Evolutionary conservation across 2,797 vertebrate genomes (phyloP), one percentile per base, ranked within the genome.

Genomic region (Triplophysa bombifrons): DNA sequence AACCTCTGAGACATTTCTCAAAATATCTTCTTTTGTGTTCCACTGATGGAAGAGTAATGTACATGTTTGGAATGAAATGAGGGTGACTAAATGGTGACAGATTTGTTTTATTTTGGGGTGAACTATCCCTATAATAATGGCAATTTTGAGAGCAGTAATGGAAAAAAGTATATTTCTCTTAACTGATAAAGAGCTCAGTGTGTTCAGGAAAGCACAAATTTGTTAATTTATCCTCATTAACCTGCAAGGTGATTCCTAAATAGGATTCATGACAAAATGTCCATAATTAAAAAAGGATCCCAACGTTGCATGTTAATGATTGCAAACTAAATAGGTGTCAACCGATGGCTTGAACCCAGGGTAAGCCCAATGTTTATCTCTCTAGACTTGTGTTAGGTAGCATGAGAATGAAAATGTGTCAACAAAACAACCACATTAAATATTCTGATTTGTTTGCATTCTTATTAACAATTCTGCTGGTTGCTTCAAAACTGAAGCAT

Each of bases 151-250:
- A 79, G 80, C 63, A 82, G 48, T 68, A 75, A 30, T 44, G 30
- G 60, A 68, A 46, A 68, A 34, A 64, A 76, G 53, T 82, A 90
- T 84, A 80, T 88, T 87, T 88, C 80, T 89, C 88, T 88, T 76
- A 71, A 67, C 60, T 88, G 34, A 38, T 38, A 67, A 88, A 92
- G 88, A 72, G 88, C 90, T 90, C 80, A 90, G 82, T 67, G 38
- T 0, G 41, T 41, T 41, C 10, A 10, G 53, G 79, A 78, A 88
- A 84, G 85, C 86, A 79, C 87, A 63, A 48, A 63, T 51, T 80
- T 76, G 46, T 74, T 51, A 46, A 77, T 56, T 78, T 63, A 63
- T 53, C 60, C 58, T 76, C 82, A 84, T 84, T 73, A 88, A 88
- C 78, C 66, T 64, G 74, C 80, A 84, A 83, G 77, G 69, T 3